Evolutionary conservation across 2,113 vertebrate species (phyloP).

Genomic region (Phrynosoma blainvillii): DNA sequence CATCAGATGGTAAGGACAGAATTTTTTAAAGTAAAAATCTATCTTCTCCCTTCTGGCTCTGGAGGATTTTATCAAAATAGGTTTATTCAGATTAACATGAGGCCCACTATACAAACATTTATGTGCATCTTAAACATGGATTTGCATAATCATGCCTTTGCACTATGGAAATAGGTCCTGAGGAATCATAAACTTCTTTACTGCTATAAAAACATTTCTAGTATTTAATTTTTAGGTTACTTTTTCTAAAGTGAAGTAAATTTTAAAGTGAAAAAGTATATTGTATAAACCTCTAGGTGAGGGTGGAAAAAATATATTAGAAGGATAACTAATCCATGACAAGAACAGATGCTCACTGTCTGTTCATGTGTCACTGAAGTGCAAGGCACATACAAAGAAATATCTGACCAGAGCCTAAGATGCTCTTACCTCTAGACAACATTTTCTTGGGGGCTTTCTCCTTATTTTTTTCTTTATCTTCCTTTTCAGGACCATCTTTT

Average conservation of each 20-base stretch:
- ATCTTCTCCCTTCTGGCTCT: background rate
- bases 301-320: background rate
- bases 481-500: conserved; percentile 94
- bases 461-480: conserved; percentile 94
- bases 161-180: background rate
- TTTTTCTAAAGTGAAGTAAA: background rate
- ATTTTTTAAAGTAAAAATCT: background rate
- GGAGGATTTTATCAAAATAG: background rate
- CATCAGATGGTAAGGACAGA: background rate
- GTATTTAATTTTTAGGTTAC: background rate
- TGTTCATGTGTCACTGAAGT: background rate
- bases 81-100: background rate
- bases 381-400: too few species aligned
- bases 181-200: background rate
- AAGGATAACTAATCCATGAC: background rate
- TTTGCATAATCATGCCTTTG: background rate
- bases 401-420: background rate
- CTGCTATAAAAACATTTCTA: background rate
- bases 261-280: background rate
- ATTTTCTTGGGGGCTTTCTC: conserved; percentile 94
- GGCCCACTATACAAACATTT: background rate
- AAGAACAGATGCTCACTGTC: background rate
- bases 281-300: background rate
- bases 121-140: background rate
- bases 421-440: conserved; percentile 90